Evolutionary conservation across 2,113 vertebrate genomes (phyloP), one percentile per base, ranked within the genome.

Genomic region (Gnathonemus echidnorhynchus): DNA sequence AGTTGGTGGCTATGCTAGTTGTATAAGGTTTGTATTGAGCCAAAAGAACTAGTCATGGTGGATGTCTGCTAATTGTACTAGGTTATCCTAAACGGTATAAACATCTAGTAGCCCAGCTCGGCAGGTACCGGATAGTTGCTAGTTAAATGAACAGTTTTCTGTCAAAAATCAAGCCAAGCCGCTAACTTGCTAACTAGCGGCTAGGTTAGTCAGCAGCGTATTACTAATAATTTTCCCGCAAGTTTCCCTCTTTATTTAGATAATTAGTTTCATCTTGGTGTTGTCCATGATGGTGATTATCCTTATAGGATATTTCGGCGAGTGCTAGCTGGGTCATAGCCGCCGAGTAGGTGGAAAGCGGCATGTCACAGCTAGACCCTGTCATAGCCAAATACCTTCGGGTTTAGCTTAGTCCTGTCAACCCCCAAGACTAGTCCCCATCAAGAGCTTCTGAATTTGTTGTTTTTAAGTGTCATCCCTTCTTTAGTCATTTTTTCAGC

Each of bases 181-280:
- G 74, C 74, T 80, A 80, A 80, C 74, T 80, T 39, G 74, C 74
- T 80, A 80, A 80, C 74, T 80, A 80, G 74, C 74, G 35, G 74
- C 35, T 17, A 80, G 35, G 35, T 42, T 42, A 42, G 35, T 80
- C 17, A 39, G 74, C 74, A 19, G 74, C 74, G 35, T 35, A n/a
- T 6, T 80, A 80, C 74, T 39, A 42, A 5, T 80, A 4, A 31
- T 17, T 39, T 35, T 19, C 5, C 74, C 74, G 13, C 74, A 42
- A 39, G 74, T 17, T 42, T 19, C 15, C 15, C 31, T 77, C 74
- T 80, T 80, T 80, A 80, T 42, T 19, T 39, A 39, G 2, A 42
- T 80, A 19, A 39, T 17, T 80, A 7, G 35, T 77, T 35, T 39
- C 4, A 6, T 39, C 1, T 77, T 77, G 10, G 11, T 77, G 27